Conservation (phyloP, 2,888 invertebrate genomes). For the Patella ulyssiponensis region DNA sequence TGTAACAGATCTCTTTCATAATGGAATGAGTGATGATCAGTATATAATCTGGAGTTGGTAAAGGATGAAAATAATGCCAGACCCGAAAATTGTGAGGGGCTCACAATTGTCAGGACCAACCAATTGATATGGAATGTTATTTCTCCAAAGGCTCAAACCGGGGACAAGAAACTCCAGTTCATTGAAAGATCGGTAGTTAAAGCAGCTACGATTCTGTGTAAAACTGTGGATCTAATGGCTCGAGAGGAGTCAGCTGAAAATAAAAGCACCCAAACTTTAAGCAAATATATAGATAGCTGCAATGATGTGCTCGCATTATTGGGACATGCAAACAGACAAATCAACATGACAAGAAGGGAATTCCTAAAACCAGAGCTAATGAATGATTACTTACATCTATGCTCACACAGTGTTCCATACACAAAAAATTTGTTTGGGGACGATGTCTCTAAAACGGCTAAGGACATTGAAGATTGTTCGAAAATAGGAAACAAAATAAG, state of each 20-base stretch:
- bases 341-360: constrained; percentile 27
- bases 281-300: constrained; percentile 22
- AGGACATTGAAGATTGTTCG: background rate
- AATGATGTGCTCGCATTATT: constrained; percentile 31
- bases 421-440: constrained; percentile 34
- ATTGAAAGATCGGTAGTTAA: constrained; percentile 28
- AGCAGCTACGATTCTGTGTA: constrained; percentile 30
- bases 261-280: constrained; percentile 25
- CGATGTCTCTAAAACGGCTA: no score
- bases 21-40: constrained; percentile 30
- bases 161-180: no score
- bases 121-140: constrained; percentile 31
- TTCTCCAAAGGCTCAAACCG: constrained; percentile 6
- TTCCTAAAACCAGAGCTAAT: constrained; percentile 27
- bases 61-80: constrained; percentile 28
- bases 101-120: constrained; percentile 26
- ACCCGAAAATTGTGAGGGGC: constrained; percentile 32
- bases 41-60: constrained; percentile 26
- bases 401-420: constrained; percentile 23
- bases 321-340: constrained; percentile 36
- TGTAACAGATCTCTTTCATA: constrained; percentile 29
- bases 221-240: constrained; percentile 31
- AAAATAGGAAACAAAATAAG: background rate
- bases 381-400: constrained; percentile 26
- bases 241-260: constrained; percentile 22